Evolutionary conservation across 2,113 vertebrate genomes (phyloP), one percentile per base, ranked within the genome.

Genomic region (Petroica traversi): DNA sequence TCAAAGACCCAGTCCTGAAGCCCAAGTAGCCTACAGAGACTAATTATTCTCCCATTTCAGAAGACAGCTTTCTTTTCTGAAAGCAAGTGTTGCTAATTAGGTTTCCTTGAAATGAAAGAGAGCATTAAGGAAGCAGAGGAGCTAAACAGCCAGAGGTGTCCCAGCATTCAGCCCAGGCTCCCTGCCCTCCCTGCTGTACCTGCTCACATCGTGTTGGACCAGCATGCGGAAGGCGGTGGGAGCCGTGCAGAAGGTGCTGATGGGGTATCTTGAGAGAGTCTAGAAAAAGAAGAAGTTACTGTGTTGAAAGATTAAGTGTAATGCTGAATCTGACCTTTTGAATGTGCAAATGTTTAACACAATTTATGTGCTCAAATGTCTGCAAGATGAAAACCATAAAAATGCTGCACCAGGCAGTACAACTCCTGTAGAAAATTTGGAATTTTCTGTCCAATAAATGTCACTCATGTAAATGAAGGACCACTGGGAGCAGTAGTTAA

Each of bases 191-290:
- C 54, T 89, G 22, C 61, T 31, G 33, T 98, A 99, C 98, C 98
- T 98, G 87, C 94, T 97, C 48, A 98, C 18, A 55, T 98, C 96
- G 2, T 98, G 97, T 12, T 98, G 97, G 16, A 99, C 96, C 51
- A 99, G 96, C 97, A 98, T 97, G 38, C 95, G 67, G 83, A 98
- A 99, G n/a, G 97, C 96, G 8, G 98, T 99, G 18, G 98, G 97
- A 36, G 98, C 96, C 3, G 98, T 98, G 96, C 98, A 99, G 93
- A 99, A 97, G 34, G 88, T 96, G 38, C 97, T 98, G 88, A 99
- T 97, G 6, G 98, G 98, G 33, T 98, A 98, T 13, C 36, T 97
- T 43, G 96, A 97, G n/a, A 99, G 97, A 62, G 98, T 98, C 98
- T 99, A 74, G 29, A 36, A 45, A 94, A 84, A 38, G 0, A 58